Percentiles rank a stretch among this genome's conserved stretches.
These are phyloP conservation scores for Spongilla lacustris DNA, from an alignment of 37 sponge, comb jelly and placozoan genomes.

Conservation along the genomic window DNA sequence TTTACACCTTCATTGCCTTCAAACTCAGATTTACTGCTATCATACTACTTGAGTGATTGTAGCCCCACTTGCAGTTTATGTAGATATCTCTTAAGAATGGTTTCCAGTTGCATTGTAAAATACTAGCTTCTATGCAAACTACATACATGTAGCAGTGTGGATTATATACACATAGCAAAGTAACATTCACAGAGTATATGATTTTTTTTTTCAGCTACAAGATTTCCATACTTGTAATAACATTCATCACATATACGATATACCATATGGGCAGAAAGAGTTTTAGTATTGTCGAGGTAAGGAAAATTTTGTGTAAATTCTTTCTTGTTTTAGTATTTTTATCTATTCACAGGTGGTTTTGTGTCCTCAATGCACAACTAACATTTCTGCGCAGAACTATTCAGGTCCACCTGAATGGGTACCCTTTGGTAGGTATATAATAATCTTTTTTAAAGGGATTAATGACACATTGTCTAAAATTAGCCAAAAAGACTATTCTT, in stretches of 20 bases:
- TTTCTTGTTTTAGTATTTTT: neutral
- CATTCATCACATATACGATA: conserved; percentile 57
- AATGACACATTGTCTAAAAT: too few relatives aligned
- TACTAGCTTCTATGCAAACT: too few relatives aligned
- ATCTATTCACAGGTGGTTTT: neutral
- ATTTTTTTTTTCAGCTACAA: conserved; percentile 44
- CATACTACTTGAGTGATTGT: too few relatives aligned
- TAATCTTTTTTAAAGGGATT: neutral
- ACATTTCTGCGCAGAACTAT: neutral
- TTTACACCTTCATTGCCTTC: too few relatives aligned
- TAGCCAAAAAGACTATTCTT: conserved; percentile 51
- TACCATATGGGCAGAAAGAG: conserved; percentile 75
- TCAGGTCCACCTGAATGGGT: conserved; percentile 41
- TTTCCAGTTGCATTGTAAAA: too few relatives aligned
- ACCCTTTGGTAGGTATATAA: conserved; percentile 61
- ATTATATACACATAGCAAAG: too few relatives aligned
- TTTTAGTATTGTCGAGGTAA: conserved; percentile 60
- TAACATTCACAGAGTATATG: too few relatives aligned
- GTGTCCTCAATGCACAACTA: neutral
- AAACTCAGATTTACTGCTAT: too few relatives aligned
- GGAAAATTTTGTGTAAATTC: neutral
- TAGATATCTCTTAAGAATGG: too few relatives aligned
- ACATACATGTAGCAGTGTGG: too few relatives aligned
- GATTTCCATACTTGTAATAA: conserved; percentile 39
- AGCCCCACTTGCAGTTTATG: too few relatives aligned